These are phyloP conservation scores for Mirza zaza DNA, from an alignment of 2,113 vertebrate species.

Conservation along the genomic window DNA sequence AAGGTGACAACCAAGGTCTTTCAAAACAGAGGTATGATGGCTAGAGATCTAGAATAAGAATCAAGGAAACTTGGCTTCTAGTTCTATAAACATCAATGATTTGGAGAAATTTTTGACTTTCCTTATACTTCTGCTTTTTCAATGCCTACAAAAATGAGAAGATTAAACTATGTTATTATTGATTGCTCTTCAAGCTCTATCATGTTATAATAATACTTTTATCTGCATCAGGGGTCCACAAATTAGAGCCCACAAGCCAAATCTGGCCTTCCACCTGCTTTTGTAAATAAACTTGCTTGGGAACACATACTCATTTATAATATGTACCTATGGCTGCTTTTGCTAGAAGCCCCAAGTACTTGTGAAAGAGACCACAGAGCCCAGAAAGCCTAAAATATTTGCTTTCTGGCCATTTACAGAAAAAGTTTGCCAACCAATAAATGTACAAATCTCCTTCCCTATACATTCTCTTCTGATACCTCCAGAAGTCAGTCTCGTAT, in stretches of 20 bases:
- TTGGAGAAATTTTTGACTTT: neutral
- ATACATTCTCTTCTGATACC: neutral
- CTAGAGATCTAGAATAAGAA: neutral
- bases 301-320: neutral
- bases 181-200: neutral
- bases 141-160: neutral
- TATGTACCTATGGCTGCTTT: neutral
- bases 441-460: neutral
- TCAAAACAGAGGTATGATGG: neutral
- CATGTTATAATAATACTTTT: neutral
- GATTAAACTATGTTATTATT: neutral
- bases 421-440: neutral
- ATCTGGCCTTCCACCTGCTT: neutral
- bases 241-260: neutral
- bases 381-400: neutral
- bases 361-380: neutral
- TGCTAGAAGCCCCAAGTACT: neutral
- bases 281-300: neutral
- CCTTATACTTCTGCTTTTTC: neutral
- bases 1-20: neutral
- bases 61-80: neutral
- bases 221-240: neutral
- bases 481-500: neutral
- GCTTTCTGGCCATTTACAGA: neutral
- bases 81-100: neutral